These are phyloP conservation scores for Ramazzottius varieornatus DNA, from an alignment of 2,888 invertebrate genomes.

Conservation along the genomic window DNA sequence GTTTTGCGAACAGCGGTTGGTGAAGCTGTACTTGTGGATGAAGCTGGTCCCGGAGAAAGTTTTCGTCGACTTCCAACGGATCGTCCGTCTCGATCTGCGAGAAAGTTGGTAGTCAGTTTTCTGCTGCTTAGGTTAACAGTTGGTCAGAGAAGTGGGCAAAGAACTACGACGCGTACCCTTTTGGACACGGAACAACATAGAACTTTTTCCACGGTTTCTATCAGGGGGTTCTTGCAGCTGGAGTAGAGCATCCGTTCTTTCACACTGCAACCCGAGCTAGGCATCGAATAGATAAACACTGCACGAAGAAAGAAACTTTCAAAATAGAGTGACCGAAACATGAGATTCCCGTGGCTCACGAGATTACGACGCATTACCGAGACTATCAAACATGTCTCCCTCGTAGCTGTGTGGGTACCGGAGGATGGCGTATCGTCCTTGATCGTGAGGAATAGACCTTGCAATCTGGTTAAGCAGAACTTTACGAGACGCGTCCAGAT, in stretches of 20 bases:
- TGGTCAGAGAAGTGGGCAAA: too few species aligned
- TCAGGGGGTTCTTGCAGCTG: conserved; percentile 73
- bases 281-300: conserved; percentile 98
- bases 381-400: conserved; percentile 58
- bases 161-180: conserved; percentile 36
- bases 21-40: conserved; percentile 70
- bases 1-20: conserved; percentile 12
- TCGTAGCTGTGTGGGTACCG: conserved; percentile 73
- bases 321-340: too few species aligned
- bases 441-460: conserved; percentile 50
- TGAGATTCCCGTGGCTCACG: too few species aligned
- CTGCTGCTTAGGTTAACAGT: too few species aligned
- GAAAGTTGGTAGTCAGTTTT: too few species aligned
- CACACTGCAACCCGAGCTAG: conserved; percentile 76
- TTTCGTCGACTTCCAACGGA: conserved; percentile 62
- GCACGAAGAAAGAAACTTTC: conserved; percentile 10
- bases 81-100: conserved; percentile 64
- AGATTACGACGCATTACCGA: conserved; percentile 33
- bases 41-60: conserved; percentile 65
- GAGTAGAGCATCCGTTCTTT: conserved; percentile 97
- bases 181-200: conserved; percentile 52
- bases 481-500: conserved; percentile 44
- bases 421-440: conserved; percentile 69
- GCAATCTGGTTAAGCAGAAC: conserved; percentile 41
- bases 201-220: conserved; percentile 45